Evolutionary conservation across 2,888 invertebrate species (phyloP).

Genomic region (Sinelater perroti): DNA sequence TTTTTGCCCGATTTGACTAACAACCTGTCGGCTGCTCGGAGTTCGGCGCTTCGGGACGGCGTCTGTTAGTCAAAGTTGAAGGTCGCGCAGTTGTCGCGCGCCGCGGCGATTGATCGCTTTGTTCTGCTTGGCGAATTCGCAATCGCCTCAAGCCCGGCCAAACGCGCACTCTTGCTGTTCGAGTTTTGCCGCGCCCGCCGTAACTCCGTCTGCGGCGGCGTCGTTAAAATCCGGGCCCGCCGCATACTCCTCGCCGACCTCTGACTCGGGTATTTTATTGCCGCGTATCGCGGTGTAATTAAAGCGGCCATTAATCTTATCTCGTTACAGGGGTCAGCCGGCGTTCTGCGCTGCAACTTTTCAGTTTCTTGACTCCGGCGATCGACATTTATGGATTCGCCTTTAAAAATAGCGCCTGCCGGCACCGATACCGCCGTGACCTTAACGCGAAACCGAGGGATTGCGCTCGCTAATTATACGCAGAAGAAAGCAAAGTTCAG

Average conservation of each 20-base stretch:
- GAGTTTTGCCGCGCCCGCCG: not conserved
- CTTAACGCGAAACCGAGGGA: slow-evolving; percentile 1
- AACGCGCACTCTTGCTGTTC: no score
- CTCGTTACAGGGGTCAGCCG: slow-evolving; percentile 39
- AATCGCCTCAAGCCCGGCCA: no score
- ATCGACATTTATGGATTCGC: slow-evolving; percentile 10
- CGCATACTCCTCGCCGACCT: slow-evolving; percentile 14
- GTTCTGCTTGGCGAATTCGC: not conserved
- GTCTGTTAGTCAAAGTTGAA: no score
- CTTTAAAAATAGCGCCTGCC: slow-evolving; percentile 11
- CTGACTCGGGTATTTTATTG: slow-evolving; percentile 35
- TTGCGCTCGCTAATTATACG: slow-evolving; percentile 11
- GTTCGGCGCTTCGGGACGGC: no score
- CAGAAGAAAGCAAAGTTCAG: slow-evolving; percentile 10
- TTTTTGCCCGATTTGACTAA: no score
- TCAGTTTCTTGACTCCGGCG: slow-evolving; percentile 39
- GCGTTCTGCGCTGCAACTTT: slow-evolving; percentile 37
- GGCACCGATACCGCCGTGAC: slow-evolving; percentile 7
- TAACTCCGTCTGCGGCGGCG: not conserved
- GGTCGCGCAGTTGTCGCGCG: no score
- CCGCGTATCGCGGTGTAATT: slow-evolving; percentile 36
- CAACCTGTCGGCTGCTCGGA: no score
- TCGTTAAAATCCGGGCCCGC: slow-evolving; percentile 5
- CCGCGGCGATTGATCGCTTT: not conserved
- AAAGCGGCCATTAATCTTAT: slow-evolving; percentile 37